These are phyloP conservation scores for Benthosema pterotum DNA, from an alignment of 2,797 vertebrate genomes.

Conservation along the genomic window DNA sequence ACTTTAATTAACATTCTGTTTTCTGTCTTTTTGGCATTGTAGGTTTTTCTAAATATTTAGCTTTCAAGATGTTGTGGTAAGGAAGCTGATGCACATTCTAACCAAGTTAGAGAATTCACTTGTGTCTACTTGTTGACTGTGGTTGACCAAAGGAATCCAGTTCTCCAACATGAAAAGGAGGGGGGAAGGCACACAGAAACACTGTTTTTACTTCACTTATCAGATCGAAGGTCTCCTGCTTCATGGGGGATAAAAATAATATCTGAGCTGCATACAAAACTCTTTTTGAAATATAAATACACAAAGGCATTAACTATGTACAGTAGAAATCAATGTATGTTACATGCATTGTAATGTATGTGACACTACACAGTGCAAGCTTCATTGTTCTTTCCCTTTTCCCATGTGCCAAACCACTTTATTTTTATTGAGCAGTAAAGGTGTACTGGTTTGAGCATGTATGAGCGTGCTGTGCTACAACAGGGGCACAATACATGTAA, in stretches of 20 bases:
- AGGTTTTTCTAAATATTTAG: constrained; percentile 19
- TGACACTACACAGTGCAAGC: constrained; percentile 29
- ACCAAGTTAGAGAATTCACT: constrained; percentile 43
- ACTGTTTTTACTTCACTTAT: constrained; percentile 56
- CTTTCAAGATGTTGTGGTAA: constrained; percentile 42
- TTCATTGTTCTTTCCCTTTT: constrained; percentile 34
- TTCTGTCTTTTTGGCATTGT: constrained; percentile 14
- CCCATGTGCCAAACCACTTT: constrained; percentile 39
- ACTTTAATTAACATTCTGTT: constrained; percentile 1
- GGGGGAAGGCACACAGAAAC: constrained; percentile 50
- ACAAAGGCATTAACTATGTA: not conserved
- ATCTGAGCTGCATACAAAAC: constrained; percentile 17
- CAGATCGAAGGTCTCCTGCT: constrained; percentile 45
- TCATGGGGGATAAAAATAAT: constrained; percentile 38
- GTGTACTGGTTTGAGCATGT: constrained; percentile 33
- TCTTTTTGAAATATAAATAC: not conserved
- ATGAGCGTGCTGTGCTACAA: constrained; percentile 42
- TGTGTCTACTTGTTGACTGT: constrained; percentile 75
- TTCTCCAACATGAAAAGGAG: constrained; percentile 54
- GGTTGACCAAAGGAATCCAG: constrained; percentile 76
- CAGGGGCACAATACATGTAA: constrained; percentile 30
- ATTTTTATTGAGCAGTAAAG: constrained; percentile 37
- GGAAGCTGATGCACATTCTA: constrained; percentile 35
- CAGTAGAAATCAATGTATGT: constrained; percentile 15
- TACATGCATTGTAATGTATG: not conserved